Base-by-base conservation (phyloP, 2,113 vertebrate species). In the Pterocles orientalis region DNA sequence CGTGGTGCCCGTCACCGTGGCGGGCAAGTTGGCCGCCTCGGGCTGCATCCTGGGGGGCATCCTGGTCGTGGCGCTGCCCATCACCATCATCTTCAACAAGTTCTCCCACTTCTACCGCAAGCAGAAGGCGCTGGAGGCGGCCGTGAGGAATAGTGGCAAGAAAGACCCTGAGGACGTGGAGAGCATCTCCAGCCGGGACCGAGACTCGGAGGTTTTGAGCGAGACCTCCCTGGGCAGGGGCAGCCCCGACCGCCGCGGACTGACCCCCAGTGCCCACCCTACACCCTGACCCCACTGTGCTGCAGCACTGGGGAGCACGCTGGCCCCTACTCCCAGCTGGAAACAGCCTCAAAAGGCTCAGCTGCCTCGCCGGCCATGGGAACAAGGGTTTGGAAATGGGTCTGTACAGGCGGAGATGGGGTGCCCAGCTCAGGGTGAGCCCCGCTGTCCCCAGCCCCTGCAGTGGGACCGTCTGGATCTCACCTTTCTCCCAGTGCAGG, bases 81-180 rank as follows among this genome's bases (percentile, higher is more conserved):
- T 99, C 98, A 99, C 99, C 89, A 99, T 99, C 98, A 99, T 99
- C 98, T 99, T 99, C 98, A 99, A 99, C 97, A 99, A 99, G 97
- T 99, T 99, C 97, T 99, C 99, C 58, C 99, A 99, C 97, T 99
- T 99, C 97, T 99, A 99, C 97, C 98, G 98, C 80, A 98, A 98
- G 65, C 99, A 99, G 98, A 99, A 99, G 96, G 99, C 99, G 3
- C 98, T 99, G 93, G 99, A 99, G 96, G 99, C 99, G 0, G 99
- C 99, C 0, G 99, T 99, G 78, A 98, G 99, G 94, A 98, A 99
- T 98, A 99, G 98, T 19, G 98, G 98, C 77, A 97, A 97, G 94
- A 97, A 75, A 45, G 93, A 93, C 7, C 47, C 72, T 0, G 79
- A 95, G 86, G 95, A 96, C 0, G 64, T 48, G 33, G 97, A 95